Evolutionary conservation across 2,888 invertebrate genomes (phyloP), one percentile per base, ranked within the genome.

Genomic region (Eupithecia centaureata): DNA sequence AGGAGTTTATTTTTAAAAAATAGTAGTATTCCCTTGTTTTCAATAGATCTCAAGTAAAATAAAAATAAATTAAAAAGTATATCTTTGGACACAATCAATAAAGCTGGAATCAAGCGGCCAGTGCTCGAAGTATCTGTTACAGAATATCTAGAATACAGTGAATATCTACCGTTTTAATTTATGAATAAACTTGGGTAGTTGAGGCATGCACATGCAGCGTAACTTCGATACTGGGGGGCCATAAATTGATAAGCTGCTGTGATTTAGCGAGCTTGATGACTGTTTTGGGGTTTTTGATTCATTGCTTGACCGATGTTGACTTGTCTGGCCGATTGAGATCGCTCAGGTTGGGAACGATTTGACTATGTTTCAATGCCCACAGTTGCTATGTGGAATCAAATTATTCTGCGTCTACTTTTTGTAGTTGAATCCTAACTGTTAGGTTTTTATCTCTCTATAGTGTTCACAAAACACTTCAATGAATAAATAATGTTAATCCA

Each of bases 201-300:
- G 85, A 82, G 79, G 82, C 78, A 77, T 86, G 84, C 85, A 84
- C 82, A 84, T 84, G 82, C 82, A 85, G 85, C 80, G 80, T 82
- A 90, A 91, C 85, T 90, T 85, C 88, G 86, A 89, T 90, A 89
- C 89, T 82, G 71, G 77, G 89, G 87, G 84, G 82, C 88, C 82
- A 90, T 91, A 91, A 91, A 91, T 91, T 90, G 91, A 91, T 91
- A 91, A 90, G 87, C 85, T 82, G 80, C 78, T 80, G 75, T 86
- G 83, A 87, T 87, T 84, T 85, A 86, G 70, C 51, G 74, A 69
- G 65, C 72, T 70, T 76, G 76, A 78, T 80, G 78, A 80, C 76
- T 77, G 79, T 77, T 70, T 63, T 71, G 72, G 72, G 76, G 74
- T 77, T 77, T 78, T 77, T 79, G 78, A 72, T 73, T 70, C 71